A percentile compares a stretch with the other conserved stretches of the same genome.
Evolutionary conservation across 2,113 vertebrate species (phyloP).

Genomic region (Uria lomvia): DNA sequence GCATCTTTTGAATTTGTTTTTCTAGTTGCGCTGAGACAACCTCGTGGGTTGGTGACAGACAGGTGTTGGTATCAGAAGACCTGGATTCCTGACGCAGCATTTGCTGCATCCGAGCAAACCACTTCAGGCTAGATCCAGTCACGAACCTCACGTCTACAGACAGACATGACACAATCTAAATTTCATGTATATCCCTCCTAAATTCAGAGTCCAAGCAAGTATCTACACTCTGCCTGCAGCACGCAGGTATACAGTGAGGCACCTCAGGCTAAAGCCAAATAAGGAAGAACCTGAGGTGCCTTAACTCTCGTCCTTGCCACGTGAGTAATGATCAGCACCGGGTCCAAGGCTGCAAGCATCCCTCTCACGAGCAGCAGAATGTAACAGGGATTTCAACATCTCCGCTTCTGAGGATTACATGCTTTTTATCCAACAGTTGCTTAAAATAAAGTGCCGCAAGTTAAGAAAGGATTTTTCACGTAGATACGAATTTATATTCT

Average conservation of each 20-base stretch:
- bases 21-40: neutral
- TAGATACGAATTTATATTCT: neutral
- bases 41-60: neutral
- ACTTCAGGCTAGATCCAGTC: neutral
- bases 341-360: neutral
- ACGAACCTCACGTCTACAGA: neutral
- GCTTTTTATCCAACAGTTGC: neutral
- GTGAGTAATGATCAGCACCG: accelerated
- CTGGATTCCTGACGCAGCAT: neutral
- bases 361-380: neutral
- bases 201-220: neutral
- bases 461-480: neutral
- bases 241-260: accelerated
- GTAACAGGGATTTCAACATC: neutral
- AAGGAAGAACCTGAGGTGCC: neutral
- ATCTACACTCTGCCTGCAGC: neutral
- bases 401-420: neutral
- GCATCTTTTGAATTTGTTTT: neutral
- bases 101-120: neutral
- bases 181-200: neutral
- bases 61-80: neutral
- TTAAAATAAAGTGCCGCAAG: neutral
- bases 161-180: neutral
- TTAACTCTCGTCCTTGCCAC: neutral
- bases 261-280: neutral